Base-by-base conservation (phyloP, 2,113 vertebrate species). In the Saguinus midas region DNA sequence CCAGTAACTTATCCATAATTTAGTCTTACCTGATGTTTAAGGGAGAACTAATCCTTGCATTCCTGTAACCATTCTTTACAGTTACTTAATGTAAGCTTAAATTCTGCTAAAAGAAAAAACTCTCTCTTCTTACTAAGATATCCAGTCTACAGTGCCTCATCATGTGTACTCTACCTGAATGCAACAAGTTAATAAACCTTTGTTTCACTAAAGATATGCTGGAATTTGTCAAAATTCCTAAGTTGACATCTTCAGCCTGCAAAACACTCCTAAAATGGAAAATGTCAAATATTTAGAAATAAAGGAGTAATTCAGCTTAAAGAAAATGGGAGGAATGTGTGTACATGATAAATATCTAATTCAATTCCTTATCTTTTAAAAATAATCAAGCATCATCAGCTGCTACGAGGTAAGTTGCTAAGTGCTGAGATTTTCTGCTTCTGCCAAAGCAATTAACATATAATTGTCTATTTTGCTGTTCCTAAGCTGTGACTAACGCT, bases 201-300 rank as follows among this genome's bases (percentile, higher is more conserved):
- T 70, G 13, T 68, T 84, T 79, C 17, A 55, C 40, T 27, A 7
- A 0, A 76, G 11, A 9, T 72, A 27, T 68, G 27, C 23, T 37
- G 17, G 0, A 32, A 14, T 78, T 72, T 35, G 10, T 94, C 45
- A 58, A 66, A 87, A 75, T 61, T 48, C 5, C 72, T 88, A 92
- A 68, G 35, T 68, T 68, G n/a, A 32, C 0, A 1, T 1, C 18
- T 58, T 8, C 2, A 61, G 21, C 7, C 92, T 81, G 20, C 0
- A 73, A 92, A 92, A 70, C 14, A 13, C 23, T 29, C 32, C 9
- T 29, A 72, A 94, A 96, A 92, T 40, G 48, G 3, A 35, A 81
- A 80, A 55, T 72, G 17, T 4, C 10, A 94, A 90, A 85, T 58
- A 57, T 50, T 82, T 73, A 83, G 23, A 86, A 87, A 93, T 43